Evolutionary conservation across 2,113 vertebrate species (phyloP).

Genomic region (Etheostoma cragini): DNA sequence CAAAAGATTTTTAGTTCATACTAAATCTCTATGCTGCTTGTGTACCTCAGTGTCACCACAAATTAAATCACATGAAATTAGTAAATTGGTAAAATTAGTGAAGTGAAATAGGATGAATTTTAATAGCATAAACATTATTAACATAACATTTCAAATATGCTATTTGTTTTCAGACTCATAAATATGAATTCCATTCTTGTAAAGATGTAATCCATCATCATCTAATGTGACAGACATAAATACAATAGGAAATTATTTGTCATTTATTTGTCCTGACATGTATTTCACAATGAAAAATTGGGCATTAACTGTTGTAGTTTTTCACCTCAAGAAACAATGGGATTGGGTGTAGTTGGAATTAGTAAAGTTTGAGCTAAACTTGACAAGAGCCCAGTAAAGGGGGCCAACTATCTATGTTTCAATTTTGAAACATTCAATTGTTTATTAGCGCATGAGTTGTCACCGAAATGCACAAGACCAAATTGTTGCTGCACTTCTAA

Average conservation of each 20-base stretch:
- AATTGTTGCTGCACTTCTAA: background rate
- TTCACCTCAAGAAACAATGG: background rate
- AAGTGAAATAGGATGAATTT: background rate
- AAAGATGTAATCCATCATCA: background rate
- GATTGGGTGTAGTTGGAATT: background rate
- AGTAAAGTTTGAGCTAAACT: background rate
- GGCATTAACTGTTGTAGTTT: background rate
- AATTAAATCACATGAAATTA: background rate
- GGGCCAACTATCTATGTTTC: background rate
- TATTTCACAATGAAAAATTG: background rate
- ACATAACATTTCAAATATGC: background rate
- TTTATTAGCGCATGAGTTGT: background rate
- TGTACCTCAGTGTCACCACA: background rate
- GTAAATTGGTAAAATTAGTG: background rate
- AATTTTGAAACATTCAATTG: background rate
- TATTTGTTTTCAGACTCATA: background rate
- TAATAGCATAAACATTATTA: background rate
- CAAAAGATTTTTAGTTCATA: background rate
- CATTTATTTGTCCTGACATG: background rate
- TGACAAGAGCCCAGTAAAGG: background rate
- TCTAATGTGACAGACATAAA: background rate
- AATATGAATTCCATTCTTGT: background rate
- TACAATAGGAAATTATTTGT: background rate
- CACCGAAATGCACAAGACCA: background rate
- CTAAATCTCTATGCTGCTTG: too few species aligned